Evolutionary conservation across 2,888 invertebrate genomes (phyloP).

Genomic region (Chloromyia formosa): DNA sequence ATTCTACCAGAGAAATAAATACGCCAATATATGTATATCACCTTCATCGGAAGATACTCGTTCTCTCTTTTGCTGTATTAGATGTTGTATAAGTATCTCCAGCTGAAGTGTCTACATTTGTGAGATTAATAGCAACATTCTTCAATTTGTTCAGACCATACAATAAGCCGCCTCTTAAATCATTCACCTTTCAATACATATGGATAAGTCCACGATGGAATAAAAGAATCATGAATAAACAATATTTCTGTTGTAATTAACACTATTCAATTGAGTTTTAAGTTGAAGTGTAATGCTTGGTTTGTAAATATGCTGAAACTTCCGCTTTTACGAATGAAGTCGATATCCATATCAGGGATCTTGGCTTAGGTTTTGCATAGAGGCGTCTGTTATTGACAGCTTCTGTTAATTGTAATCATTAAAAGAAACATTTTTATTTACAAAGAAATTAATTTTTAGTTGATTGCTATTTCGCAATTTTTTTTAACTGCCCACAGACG

Average conservation of each 20-base stretch:
- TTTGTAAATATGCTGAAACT: neutral
- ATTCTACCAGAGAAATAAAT: slow-evolving; percentile 2
- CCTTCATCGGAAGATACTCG: neutral
- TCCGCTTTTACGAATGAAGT: neutral
- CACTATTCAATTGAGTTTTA: slow-evolving; percentile 12
- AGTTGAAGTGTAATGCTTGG: neutral
- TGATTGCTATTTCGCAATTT: too few relatives aligned
- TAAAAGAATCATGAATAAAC: neutral
- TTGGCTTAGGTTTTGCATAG: too few relatives aligned
- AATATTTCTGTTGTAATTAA: slow-evolving; percentile 21
- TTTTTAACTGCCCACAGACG: too few relatives aligned
- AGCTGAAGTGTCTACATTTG: neutral
- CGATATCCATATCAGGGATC: too few relatives aligned
- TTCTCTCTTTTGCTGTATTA: neutral
- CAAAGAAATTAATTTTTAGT: too few relatives aligned
- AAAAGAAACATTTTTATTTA: too few relatives aligned
- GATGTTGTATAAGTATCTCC: neutral
- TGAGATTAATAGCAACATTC: slow-evolving; percentile 9
- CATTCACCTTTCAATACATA: neutral
- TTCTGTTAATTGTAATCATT: too few relatives aligned
- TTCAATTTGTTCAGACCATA: slow-evolving; percentile 14
- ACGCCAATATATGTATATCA: slow-evolving; percentile 18
- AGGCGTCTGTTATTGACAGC: too few relatives aligned
- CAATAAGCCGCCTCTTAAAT: slow-evolving; percentile 6
- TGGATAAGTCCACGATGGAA: neutral